phyloP scores from a whole-genome alignment of 2,888 invertebrate species.

The Dicyrtomina minuta region DNA sequence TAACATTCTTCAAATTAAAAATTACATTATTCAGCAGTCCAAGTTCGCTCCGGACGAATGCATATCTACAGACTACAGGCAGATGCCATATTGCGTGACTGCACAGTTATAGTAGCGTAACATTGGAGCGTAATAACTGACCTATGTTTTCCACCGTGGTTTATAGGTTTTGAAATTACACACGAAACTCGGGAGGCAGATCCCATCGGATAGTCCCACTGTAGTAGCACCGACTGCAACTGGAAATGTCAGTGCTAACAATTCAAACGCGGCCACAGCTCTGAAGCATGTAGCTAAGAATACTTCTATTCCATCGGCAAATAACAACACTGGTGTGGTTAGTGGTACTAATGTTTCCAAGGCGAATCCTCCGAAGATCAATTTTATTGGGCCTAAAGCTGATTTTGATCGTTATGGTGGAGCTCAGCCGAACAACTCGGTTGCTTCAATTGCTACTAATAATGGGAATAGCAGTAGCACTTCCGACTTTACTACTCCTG shows the following conservation, averaged over 20 bases:
- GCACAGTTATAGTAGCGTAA: too few relatives aligned
- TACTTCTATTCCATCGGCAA: slow-evolving; percentile 53
- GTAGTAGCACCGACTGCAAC: slow-evolving; percentile 62
- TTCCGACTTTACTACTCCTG: slow-evolving; percentile 24
- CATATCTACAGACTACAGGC: too few relatives aligned
- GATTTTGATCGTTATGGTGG: slow-evolving; percentile 40
- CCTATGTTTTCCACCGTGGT: slow-evolving; percentile 26
- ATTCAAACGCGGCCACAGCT: too few relatives aligned
- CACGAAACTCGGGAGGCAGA: slow-evolving; percentile 95
- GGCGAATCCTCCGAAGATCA: slow-evolving; percentile 74
- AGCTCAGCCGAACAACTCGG: background rate
- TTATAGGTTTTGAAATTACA: slow-evolving; percentile 79
- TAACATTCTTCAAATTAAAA: too few relatives aligned
- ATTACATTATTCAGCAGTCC: too few relatives aligned
- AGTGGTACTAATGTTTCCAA: slow-evolving; percentile 14
- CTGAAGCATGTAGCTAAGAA: background rate
- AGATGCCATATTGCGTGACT: too few relatives aligned
- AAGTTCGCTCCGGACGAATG: too few relatives aligned
- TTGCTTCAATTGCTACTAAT: background rate
- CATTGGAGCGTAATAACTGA: too few relatives aligned
- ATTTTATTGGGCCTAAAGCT: slow-evolving; percentile 71
- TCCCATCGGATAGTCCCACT: slow-evolving; percentile 92
- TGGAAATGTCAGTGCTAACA: background rate
- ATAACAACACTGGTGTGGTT: slow-evolving; percentile 58
- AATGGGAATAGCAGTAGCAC: background rate